Conservation (phyloP, 2,113 vertebrate genomes). For the Poeciliopsis occidentalis region DNA sequence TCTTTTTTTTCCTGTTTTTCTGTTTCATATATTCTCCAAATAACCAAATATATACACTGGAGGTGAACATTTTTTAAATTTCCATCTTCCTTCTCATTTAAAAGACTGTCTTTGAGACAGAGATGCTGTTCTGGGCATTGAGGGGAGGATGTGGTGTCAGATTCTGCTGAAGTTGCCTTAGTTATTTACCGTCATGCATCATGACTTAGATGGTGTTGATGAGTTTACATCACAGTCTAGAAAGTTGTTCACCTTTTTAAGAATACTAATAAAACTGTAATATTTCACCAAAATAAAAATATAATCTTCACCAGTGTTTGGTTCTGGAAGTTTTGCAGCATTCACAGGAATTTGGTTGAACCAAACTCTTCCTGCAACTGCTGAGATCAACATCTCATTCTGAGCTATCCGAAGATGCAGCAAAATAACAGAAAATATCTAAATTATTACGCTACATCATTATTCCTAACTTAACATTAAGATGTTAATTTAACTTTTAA, state of each 20-base stretch:
- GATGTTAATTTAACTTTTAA: slow-evolving; percentile 14
- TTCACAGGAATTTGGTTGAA: background rate
- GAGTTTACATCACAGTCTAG: slow-evolving; percentile 30
- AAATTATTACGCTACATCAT: background rate
- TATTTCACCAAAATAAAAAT: background rate
- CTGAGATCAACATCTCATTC: slow-evolving; percentile 2
- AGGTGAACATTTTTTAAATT: background rate
- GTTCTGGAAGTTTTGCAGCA: background rate
- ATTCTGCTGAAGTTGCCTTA: slow-evolving; percentile 66
- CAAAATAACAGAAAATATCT: slow-evolving; percentile 1
- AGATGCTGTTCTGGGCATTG: background rate
- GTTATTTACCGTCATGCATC: slow-evolving; percentile 23
- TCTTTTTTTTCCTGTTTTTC: slow-evolving; percentile 14
- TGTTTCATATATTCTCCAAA: background rate
- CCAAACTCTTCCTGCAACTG: background rate
- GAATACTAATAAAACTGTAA: background rate
- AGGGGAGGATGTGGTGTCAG: background rate
- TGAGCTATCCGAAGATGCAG: slow-evolving; percentile 4
- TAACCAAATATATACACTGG: background rate
- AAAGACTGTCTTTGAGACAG: slow-evolving; percentile 11
- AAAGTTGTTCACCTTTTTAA: background rate
- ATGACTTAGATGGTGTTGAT: slow-evolving; percentile 1
- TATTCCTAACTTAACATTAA: slow-evolving; percentile 12
- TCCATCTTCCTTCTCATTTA: background rate
- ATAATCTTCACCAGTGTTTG: background rate